A percentile compares a stretch with the other conserved stretches of the same genome.
Conservation (phyloP, 30 jellyfish, hydroid and myxozoan genomes). For the Pelagia noctiluca region DNA sequence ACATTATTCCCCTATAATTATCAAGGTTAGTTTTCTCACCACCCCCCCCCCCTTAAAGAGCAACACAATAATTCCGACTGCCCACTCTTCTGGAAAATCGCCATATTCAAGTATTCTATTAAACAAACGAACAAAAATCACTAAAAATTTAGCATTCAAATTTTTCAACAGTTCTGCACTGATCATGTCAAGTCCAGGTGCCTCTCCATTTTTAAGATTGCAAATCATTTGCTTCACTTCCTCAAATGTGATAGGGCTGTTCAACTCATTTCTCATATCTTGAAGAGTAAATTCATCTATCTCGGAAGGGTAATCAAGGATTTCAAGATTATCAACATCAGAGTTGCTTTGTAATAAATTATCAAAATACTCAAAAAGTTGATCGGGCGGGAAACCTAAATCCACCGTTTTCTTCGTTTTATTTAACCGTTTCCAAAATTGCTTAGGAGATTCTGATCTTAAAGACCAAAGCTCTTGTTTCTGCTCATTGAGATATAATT, state of each 20-base stretch:
- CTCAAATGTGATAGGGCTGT: neutral
- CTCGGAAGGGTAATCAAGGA: neutral
- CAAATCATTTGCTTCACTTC: too few species aligned
- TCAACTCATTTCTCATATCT: neutral
- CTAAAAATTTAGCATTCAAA: neutral
- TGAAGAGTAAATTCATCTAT: neutral
- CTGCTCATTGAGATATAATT: neutral
- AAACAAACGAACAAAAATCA: neutral
- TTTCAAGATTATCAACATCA: neutral
- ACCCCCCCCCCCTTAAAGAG: constrained; percentile 16
- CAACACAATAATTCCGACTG: neutral
- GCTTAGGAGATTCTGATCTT: neutral
- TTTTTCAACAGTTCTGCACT: neutral
- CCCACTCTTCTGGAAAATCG: constrained; percentile 26
- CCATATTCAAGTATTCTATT: constrained; percentile 11
- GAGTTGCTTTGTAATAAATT: neutral
- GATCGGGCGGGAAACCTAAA: neutral
- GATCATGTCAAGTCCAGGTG: neutral
- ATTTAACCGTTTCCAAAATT: neutral
- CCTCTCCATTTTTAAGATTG: neutral
- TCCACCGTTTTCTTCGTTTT: neutral
- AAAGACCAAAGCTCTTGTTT: neutral
- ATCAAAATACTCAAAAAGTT: too few species aligned
- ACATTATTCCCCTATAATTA: constrained; percentile 17
- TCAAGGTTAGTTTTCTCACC: constrained; percentile 3